Conservation (phyloP, 1,140 invertebrate species). For the Zaprionus taronus region DNA sequence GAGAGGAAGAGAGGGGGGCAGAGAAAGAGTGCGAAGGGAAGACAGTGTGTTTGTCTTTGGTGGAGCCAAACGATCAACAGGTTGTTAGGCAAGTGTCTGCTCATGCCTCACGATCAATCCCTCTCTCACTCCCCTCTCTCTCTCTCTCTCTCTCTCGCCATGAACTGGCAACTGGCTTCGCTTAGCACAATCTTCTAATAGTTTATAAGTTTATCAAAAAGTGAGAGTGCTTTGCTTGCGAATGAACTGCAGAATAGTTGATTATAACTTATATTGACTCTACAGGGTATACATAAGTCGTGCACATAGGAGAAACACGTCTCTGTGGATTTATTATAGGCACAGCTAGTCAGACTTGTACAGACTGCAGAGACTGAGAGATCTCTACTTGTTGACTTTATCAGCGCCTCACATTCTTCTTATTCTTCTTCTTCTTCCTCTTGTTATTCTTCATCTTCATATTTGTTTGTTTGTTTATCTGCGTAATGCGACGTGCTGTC, state of each 20-base stretch:
- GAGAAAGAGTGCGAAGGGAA: not conserved
- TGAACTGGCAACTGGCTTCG: not conserved
- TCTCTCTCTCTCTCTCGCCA: not conserved
- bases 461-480: slow-evolving; percentile 47
- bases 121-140: not conserved
- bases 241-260: not conserved
- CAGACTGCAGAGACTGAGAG: not conserved
- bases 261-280: not conserved
- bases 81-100: slow-evolving; percentile 45
- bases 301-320: not conserved
- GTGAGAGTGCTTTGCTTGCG: not conserved
- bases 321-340: not conserved
- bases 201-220: not conserved
- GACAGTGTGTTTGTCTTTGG: slow-evolving; percentile 9
- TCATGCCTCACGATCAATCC: not conserved
- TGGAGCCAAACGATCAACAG: slow-evolving; percentile 37
- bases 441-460: slow-evolving; percentile 22
- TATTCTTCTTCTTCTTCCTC: slow-evolving; percentile 16
- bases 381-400: slow-evolving; percentile 28
- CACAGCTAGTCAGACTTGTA: slow-evolving; percentile 5
- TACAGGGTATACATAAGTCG: not conserved
- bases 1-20: not conserved
- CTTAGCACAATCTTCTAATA: not conserved
- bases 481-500: slow-evolving; percentile 53
- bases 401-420: slow-evolving; percentile 23